Evolutionary conservation across 2,888 invertebrate species (phyloP), one percentile per base, ranked within the genome.

Genomic region (Gastracanthus pulcherrimus): DNA sequence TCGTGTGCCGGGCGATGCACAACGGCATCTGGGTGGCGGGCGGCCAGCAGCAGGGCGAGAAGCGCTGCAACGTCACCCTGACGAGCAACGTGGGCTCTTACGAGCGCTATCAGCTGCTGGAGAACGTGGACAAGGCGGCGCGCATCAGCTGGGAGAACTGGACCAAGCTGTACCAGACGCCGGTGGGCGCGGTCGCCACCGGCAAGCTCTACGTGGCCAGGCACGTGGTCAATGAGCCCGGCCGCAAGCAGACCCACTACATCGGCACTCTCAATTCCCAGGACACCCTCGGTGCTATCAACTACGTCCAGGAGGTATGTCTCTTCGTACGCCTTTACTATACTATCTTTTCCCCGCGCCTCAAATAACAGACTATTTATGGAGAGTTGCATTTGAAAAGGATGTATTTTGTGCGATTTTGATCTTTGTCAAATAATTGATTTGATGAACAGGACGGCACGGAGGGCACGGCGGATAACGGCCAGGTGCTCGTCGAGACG

Each of bases 401-500:
- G n/a, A n/a, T n/a, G n/a, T n/a, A n/a, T n/a, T n/a, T n/a, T n/a
- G n/a, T n/a, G n/a, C n/a, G n/a, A n/a, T n/a, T n/a, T n/a, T n/a
- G n/a, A n/a, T n/a, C n/a, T n/a, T n/a, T n/a, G n/a, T n/a, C n/a
- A n/a, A n/a, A n/a, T n/a, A n/a, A n/a, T n/a, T n/a, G n/a, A n/a
- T n/a, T n/a, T n/a, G n/a, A n/a, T n/a, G n/a, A n/a, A n/a, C 76
- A 91, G 90, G 84, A 88, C 55, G 88, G 87, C 1, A 81, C 81
- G 3, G 88, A 89, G 67, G 87, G 85, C 7, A 85, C 86, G 1
- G 86, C 86, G 1, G 85, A 87, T 6, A 70, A 76, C 67, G 97
- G 97, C 0, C 96, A 97, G 89, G 94, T 97, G 70, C 92, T 97
- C 34, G 94, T 96, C 7, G 97, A 97, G 92, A 94, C 95, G 0